A percentile compares a stretch with the other conserved stretches of the same genome.
Conservation (phyloP, 2,888 invertebrate genomes). For the Drosophila testacea region DNA sequence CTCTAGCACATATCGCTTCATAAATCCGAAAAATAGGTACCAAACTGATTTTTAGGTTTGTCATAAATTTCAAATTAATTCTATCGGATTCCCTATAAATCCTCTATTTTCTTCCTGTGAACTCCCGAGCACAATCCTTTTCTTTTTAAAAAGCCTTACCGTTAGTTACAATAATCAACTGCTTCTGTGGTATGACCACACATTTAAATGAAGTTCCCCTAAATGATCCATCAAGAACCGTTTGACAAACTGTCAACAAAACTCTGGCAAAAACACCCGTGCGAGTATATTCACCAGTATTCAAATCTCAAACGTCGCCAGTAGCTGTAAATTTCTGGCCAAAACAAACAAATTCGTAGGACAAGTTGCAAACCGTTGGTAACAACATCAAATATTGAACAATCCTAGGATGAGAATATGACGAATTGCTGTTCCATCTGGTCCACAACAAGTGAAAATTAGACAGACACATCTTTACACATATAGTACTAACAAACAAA, state of each 20-base stretch:
- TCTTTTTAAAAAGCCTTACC: constrained; percentile 3
- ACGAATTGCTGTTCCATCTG: constrained; percentile 61
- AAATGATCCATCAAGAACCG: constrained; percentile 68
- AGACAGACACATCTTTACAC: constrained; percentile 24
- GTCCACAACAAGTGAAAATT: constrained; percentile 64
- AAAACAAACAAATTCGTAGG: constrained; percentile 36
- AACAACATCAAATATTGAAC: constrained; percentile 74
- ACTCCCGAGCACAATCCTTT: constrained; percentile 32
- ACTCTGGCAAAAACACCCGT: constrained; percentile 6
- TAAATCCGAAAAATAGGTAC: no score
- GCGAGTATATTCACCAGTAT: constrained; percentile 34
- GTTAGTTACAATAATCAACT: constrained; percentile 21
- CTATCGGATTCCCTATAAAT: not conserved
- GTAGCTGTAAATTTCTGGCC: constrained; percentile 46
- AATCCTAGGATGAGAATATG: constrained; percentile 59
- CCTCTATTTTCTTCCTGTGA: not conserved
- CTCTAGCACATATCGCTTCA: no score
- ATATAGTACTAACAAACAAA: constrained; percentile 44
- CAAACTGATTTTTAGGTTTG: no score
- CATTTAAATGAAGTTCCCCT: constrained; percentile 55
- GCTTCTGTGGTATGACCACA: constrained; percentile 12
- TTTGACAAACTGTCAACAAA: constrained; percentile 71
- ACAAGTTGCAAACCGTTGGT: constrained; percentile 25
- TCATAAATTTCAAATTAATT: no score
- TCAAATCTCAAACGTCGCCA: constrained; percentile 46